Base-by-base conservation (phyloP, 2,113 vertebrate genomes). In the Equus quagga region DNA sequence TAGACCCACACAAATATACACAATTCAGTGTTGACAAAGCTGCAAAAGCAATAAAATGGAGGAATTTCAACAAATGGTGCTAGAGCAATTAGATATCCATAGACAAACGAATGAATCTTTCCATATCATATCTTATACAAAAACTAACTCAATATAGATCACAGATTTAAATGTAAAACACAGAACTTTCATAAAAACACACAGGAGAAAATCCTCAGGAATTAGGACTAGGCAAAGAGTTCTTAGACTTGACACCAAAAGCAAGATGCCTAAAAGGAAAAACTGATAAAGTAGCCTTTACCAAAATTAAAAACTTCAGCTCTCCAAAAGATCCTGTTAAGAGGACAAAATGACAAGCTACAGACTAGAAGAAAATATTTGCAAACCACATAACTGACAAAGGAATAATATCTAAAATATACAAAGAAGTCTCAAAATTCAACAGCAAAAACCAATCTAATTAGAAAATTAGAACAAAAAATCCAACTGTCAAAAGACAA, bases 301-400 rank as follows among this genome's bases (percentile, higher is more conserved):
- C 51, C 12, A 81, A 86, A 89, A 91, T 91, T 73, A 84, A 54
- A 95, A 91, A 91, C 36, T 90, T 85, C n/a, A 69, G 41, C 28
- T 92, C 33, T 89, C 36, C 79, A 89, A 86, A 95, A 97, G 33
- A 76, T n/a, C 14, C 9, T 86, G 19, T 36, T 65, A 51, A 44
- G n/a, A 67, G 78, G n/a, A 81, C 86, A 14, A 96, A 95, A 70
- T 56, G 36, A 83, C 76, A 93, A 93, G 21, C 62, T 93, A 72
- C 5, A 78, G 36, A 65, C 12, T 31, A 65, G 5, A 62, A 91
- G 70, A 82, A 97, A 94, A 73, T 85, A 70, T 64, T 24, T 93
- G n/a, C 23, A 94, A 97, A 70, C 26, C 18, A 92, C 28, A 49
- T 54, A 81, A 72, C 7, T 70, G 14, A 89, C 14, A 76, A 81